phyloP scores from a whole-genome alignment of 2,888 invertebrate species.

The Actias luna region DNA sequence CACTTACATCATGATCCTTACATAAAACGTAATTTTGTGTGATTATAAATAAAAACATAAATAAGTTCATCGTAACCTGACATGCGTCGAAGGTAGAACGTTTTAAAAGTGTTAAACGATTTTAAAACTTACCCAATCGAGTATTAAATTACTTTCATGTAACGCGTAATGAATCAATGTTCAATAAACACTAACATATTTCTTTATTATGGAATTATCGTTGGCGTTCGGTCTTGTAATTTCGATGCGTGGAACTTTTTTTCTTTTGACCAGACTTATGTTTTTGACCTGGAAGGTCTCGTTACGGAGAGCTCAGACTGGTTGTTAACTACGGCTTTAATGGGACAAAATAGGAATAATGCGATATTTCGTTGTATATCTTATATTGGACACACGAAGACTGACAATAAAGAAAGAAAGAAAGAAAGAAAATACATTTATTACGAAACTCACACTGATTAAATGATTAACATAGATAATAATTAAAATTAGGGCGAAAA shows the following conservation, averaged over 20 bases:
- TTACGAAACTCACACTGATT: too few species aligned
- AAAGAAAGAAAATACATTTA: too few species aligned
- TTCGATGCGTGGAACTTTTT: background rate
- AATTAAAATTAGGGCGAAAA: too few species aligned
- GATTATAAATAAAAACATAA: background rate
- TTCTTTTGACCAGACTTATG: too few species aligned
- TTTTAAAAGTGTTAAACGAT: background rate
- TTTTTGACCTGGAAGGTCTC: too few species aligned
- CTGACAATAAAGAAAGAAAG: too few species aligned
- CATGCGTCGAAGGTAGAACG: background rate
- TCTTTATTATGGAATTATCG: background rate
- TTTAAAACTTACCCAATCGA: background rate
- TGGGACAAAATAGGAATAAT: too few species aligned
- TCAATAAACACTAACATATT: conserved; percentile 9
- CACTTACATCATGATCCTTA: background rate
- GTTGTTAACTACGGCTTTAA: too few species aligned
- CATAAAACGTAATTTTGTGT: background rate
- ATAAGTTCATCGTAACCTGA: background rate
- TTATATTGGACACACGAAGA: too few species aligned
- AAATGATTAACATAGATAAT: too few species aligned
- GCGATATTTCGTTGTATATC: too few species aligned
- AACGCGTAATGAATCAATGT: conserved; percentile 22
- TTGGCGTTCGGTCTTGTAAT: background rate
- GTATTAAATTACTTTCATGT: conserved; percentile 18
- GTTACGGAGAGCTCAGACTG: too few species aligned